phyloP scores from a whole-genome alignment of 2,113 vertebrate species.

The Phyllostomus discolor region DNA sequence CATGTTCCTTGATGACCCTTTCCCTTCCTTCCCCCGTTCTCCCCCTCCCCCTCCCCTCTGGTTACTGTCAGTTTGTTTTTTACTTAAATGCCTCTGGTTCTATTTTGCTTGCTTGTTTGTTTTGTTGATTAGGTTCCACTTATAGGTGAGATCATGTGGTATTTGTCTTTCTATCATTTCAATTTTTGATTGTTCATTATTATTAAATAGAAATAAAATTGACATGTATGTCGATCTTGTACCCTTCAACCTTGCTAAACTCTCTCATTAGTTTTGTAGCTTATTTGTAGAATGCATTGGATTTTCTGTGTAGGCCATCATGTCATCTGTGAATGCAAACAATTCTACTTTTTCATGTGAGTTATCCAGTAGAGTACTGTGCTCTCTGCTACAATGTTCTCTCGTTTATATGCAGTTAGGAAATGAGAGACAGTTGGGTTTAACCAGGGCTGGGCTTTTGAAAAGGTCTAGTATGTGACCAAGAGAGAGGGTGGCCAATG shows the following conservation, averaged over 20 bases:
- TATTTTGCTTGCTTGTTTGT: no score
- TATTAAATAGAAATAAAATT: constrained; percentile 20
- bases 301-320: background rate
- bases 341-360: background rate
- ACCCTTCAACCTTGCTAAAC: background rate
- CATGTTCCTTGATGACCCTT: no score
- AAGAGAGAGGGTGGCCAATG: background rate
- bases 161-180: background rate
- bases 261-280: background rate
- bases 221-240: background rate
- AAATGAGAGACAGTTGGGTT: background rate
- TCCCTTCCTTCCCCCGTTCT: no score
- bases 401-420: background rate
- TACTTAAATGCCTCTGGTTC: no score
- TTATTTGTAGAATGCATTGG: constrained; percentile 16
- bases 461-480: background rate
- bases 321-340: background rate
- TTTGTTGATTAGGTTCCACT: no score
- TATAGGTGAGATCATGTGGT: no score
- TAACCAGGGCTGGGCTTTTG: background rate
- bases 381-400: background rate
- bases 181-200: background rate
- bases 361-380: background rate
- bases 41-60: no score
- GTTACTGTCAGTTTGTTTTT: no score